These are phyloP conservation scores for Erythrocercus mccallii DNA, from an alignment of 2,113 vertebrate genomes.

Conservation along the genomic window DNA sequence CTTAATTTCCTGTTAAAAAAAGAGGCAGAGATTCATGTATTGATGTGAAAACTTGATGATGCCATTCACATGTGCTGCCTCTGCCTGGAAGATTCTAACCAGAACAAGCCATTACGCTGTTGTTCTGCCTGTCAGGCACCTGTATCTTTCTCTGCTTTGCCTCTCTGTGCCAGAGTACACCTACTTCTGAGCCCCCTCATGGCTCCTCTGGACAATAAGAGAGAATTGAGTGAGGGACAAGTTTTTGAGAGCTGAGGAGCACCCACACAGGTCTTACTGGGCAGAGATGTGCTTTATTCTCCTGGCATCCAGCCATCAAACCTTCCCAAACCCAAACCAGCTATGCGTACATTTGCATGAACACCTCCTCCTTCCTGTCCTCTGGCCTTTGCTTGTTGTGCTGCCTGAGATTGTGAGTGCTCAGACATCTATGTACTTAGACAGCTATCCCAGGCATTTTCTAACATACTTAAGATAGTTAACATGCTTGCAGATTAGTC, in stretches of 20 bases:
- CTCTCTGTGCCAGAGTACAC: not conserved
- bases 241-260: not conserved
- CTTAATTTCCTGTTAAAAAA: not conserved
- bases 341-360: not conserved
- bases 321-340: not conserved
- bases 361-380: not conserved
- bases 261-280: not conserved
- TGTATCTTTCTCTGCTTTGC: not conserved
- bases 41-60: not conserved
- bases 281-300: not conserved
- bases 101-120: not conserved
- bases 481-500: not conserved
- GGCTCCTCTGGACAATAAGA: not conserved
- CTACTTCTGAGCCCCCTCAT: not conserved
- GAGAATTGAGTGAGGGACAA: not conserved
- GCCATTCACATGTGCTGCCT: not conserved
- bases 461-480: not conserved
- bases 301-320: not conserved
- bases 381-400: not conserved
- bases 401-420: not conserved
- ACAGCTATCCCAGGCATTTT: not conserved
- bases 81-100: not conserved
- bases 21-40: accelerated
- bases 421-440: not conserved
- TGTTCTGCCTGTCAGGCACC: not conserved